Percentiles rank a stretch among this genome's conserved stretches.
phyloP scores from a whole-genome alignment of 2,797 vertebrate genomes.

The Gastrophryne carolinensis region DNA sequence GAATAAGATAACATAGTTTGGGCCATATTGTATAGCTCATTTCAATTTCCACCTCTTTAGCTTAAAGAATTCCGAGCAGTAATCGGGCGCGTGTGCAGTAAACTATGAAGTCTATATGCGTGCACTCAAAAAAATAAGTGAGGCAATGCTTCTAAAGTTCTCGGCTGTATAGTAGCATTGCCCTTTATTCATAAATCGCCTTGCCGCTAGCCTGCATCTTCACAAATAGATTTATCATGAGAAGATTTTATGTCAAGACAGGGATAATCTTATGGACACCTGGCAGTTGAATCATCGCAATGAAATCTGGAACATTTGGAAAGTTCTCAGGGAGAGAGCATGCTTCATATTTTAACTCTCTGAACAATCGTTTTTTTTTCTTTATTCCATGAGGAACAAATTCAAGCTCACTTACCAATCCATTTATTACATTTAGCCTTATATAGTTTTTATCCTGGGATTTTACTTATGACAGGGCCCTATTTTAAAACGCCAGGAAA shows the following conservation, averaged over 20 bases:
- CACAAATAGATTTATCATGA: conserved; percentile 25
- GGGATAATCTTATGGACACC: conserved; percentile 26
- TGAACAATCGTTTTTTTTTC: not conserved
- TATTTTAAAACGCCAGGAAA: not conserved
- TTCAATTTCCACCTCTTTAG: not conserved
- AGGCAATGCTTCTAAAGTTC: not conserved
- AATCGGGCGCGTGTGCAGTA: not conserved
- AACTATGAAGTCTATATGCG: not conserved
- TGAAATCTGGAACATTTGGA: conserved; percentile 16
- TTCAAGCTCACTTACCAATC: not conserved
- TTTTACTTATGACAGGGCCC: not conserved
- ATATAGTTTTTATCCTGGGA: not conserved
- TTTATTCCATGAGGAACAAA: not conserved
- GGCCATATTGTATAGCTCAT: not conserved
- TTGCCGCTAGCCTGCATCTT: not conserved
- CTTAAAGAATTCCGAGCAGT: not conserved
- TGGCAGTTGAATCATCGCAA: conserved; percentile 31
- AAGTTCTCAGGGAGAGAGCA: conserved; percentile 1
- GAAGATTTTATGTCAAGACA: conserved; percentile 29
- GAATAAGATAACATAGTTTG: not conserved
- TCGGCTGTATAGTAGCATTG: not conserved
- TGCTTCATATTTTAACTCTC: conserved; percentile 6
- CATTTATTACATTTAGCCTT: not conserved
- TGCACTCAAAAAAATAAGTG: not conserved
- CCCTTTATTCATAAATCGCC: not conserved